Evolutionary conservation across 2,797 vertebrate genomes (phyloP), one percentile per base, ranked within the genome.

Genomic region (Protonibea diacanthus): DNA sequence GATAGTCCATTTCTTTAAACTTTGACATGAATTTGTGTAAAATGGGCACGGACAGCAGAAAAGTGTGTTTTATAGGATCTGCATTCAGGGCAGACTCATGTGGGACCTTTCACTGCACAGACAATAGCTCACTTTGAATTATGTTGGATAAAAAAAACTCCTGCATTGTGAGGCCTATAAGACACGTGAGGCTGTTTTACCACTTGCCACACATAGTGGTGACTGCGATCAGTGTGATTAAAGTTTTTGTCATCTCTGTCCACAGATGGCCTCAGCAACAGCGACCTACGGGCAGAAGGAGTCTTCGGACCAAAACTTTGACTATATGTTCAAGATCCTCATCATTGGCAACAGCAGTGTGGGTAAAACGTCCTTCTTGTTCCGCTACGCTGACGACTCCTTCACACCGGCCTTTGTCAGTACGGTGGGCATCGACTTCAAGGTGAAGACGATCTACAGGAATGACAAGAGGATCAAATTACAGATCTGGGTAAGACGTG

Each of bases 251-350:
- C 8, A 38, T 38, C 29, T 52, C n/a, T 51, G 21, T 80, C 58
- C 27, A 12, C 80, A 98, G 97, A 99, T 99, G 98, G 98, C 98
- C 53, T 99, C 98, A 0, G 98, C 97, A 89, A 98, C 96, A 80
- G 97, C 98, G 18, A 96, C 97, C 51, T 98, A 98, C 6, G 98
- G 98, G 44, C 98, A 99, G 93, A 99, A 99, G 93, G 98, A 99
- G 83, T 96, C 97, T 65, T 96, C 98, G 0, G 98, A 98, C 84
- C 98, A 99, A 92, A 99, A 99, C 95, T 99, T 99, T 59, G 98
- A 99, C 80, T 99, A 99, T 82, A 99, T 99, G 98, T 99, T 99
- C 92, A 99, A 99, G 94, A 98, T 99, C 94, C 96, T 99, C 78
- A 99, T 99, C 93, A 99, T 99, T 0, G 98, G 98, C 27, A 99